These are phyloP conservation scores for Drosophila biarmipes DNA, from an alignment of 1,140 invertebrate genomes.

Conservation along the genomic window DNA sequence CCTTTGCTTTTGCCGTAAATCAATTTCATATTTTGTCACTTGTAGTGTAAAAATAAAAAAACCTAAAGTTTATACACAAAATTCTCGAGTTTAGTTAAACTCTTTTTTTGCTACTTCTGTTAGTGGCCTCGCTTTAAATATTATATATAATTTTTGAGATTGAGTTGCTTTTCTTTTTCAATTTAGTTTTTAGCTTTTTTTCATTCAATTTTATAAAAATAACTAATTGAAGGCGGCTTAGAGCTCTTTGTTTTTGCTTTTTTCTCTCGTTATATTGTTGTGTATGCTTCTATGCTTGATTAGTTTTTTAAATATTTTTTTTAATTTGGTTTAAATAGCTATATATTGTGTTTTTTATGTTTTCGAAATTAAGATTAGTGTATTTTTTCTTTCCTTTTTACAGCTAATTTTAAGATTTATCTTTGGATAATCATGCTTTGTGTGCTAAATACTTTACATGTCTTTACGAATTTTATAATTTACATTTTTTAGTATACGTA, in stretches of 20 bases:
- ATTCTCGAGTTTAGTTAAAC: slow-evolving; percentile 41
- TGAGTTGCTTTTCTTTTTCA: slow-evolving; percentile 40
- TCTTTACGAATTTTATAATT: slow-evolving; percentile 67
- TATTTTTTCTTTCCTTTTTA: slow-evolving; percentile 76
- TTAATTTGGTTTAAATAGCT: slow-evolving; percentile 77
- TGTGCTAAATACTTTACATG: slow-evolving; percentile 77
- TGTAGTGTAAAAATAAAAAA: slow-evolving; percentile 74
- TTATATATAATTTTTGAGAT: slow-evolving; percentile 75
- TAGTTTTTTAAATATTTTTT: slow-evolving; percentile 34
- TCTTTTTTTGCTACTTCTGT: slow-evolving; percentile 45
- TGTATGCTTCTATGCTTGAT: slow-evolving; percentile 38
- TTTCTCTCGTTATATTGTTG: slow-evolving; percentile 39
- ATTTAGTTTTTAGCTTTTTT: slow-evolving; percentile 40
- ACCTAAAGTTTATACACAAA: slow-evolving; percentile 60
- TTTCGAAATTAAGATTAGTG: slow-evolving; percentile 63
- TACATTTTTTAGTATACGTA: slow-evolving; percentile 58
- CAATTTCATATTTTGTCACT: slow-evolving; percentile 59
- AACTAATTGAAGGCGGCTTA: slow-evolving; percentile 82
- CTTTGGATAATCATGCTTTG: slow-evolving; percentile 74
- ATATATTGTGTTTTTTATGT: slow-evolving; percentile 33
- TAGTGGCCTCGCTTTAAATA: slow-evolving; percentile 32
- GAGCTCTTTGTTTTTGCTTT: slow-evolving; percentile 79
- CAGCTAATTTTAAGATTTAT: slow-evolving; percentile 77
- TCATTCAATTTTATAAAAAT: slow-evolving; percentile 74
- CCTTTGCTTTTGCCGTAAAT: slow-evolving; percentile 48